Percentiles rank a stretch among this genome's conserved stretches.
Conservation (phyloP, 2,797 vertebrate genomes). For the Sebastes minor region DNA sequence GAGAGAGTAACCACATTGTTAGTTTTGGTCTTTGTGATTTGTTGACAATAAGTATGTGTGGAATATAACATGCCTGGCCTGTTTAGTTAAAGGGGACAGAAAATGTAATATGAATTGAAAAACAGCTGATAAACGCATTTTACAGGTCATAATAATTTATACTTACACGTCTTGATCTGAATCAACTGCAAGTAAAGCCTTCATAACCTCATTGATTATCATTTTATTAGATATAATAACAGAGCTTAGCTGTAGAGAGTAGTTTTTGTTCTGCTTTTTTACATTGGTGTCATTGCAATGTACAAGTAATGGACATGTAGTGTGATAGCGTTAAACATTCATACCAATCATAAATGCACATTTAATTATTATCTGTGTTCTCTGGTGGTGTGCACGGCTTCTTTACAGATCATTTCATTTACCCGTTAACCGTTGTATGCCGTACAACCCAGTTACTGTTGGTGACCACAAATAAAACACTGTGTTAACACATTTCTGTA, state of each 20-base stretch:
- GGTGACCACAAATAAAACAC: no score
- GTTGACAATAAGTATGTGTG: background rate
- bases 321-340: background rate
- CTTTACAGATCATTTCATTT: background rate
- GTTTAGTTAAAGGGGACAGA: background rate
- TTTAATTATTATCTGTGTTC: background rate
- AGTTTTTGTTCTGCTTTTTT: no score
- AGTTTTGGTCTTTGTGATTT: background rate
- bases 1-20: background rate
- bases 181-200: background rate
- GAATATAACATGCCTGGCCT: background rate
- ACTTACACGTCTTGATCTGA: background rate
- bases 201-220: background rate
- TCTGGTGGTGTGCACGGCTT: background rate
- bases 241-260: no score
- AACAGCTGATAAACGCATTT: background rate
- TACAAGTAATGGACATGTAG: background rate
- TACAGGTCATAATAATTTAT: background rate
- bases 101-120: background rate
- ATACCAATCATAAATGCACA: background rate
- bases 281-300: background rate
- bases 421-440: background rate
- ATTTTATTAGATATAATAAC: background rate
- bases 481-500: background rate
- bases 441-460: background rate